Percentiles rank a stretch among this genome's conserved stretches.
Evolutionary conservation across 2,888 invertebrate genomes (phyloP).

Genomic region (Drosophila imparisetae): DNA sequence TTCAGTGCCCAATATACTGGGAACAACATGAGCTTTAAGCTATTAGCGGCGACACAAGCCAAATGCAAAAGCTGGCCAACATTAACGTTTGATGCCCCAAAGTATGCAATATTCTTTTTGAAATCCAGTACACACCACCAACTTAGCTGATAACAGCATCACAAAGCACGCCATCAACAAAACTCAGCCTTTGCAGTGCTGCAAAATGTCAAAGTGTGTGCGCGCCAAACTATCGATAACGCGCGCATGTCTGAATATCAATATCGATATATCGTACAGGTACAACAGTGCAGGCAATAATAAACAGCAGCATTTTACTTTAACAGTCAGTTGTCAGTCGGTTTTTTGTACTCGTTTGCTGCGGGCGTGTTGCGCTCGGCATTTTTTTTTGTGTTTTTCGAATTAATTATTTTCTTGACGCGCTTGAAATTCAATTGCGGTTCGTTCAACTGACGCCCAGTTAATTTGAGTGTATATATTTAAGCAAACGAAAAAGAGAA

Average conservation of each 20-base stretch:
- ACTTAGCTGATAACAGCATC: slow-evolving; percentile 11
- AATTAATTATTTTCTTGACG: slow-evolving; percentile 50
- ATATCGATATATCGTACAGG: slow-evolving; percentile 26
- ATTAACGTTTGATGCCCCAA: background rate
- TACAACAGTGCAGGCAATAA: slow-evolving; percentile 19
- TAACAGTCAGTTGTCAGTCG: slow-evolving; percentile 35
- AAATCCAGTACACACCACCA: background rate
- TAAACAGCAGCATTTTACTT: slow-evolving; percentile 31
- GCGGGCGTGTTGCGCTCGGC: slow-evolving; percentile 14
- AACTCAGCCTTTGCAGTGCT: slow-evolving; percentile 1
- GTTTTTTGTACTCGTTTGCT: slow-evolving; percentile 36
- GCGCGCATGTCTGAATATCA: background rate
- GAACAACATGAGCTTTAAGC: background rate
- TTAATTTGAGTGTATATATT: slow-evolving; percentile 31
- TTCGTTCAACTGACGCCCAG: slow-evolving; percentile 51
- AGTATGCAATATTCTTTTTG: slow-evolving; percentile 1
- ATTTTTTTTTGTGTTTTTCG: slow-evolving; percentile 31
- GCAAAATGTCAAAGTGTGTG: background rate
- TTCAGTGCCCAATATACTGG: slow-evolving; percentile 16
- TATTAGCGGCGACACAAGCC: slow-evolving; percentile 1
- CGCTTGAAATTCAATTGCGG: slow-evolving; percentile 55
- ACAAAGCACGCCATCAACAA: background rate
- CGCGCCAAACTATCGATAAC: slow-evolving; percentile 22
- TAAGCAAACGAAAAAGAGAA: slow-evolving; percentile 5
- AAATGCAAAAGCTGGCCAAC: background rate